Evolutionary conservation across 2,888 invertebrate genomes (phyloP), one percentile per base, ranked within the genome.

Genomic region (Pogonocherus hispidulus): DNA sequence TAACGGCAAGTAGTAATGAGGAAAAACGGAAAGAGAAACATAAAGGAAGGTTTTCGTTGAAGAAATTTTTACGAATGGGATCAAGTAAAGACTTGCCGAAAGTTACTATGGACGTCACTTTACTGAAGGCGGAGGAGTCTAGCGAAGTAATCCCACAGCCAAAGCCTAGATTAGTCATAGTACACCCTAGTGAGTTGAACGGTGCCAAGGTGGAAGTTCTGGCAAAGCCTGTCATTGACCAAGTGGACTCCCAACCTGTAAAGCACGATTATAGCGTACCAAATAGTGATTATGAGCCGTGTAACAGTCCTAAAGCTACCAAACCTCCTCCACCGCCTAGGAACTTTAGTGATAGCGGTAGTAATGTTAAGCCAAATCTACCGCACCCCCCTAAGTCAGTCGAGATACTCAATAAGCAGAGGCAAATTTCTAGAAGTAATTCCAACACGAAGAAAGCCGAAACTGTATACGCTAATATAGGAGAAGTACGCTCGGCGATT

Each of bases 151-250:
- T 67, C 3, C 79, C 78, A 0, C 73, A 76, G 59, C 78, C 80
- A 5, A 81, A 77, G 69, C 80, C 81, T 5, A 59, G 78, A n/a
- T 87, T 95, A 20, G 94, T 95, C 69, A 96, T 96, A 76, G 94
- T 96, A 71, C 96, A 96, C 87, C 96, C 96, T 11, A 87, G 94
- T 77, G 95, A 96, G 80, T 88, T 95, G 68, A 94, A 94, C 83
- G 93, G 94, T 27, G 91, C 92, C 8, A 92, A 89, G 69, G 94
- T 94, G 1, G 94, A 95, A 82, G 94, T 95, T 37, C 90, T 94
- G 0, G 73, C 79, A 1, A 84, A 84, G 71, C 72, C 72, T 3
- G 70, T 90, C 89, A n/a, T 63, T 11, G 76, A 76, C 46, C 73
- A 71, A 64, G 54, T 59, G 1, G 75, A 76, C 37, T 63, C 55